Evolutionary conservation across 2,888 invertebrate genomes (phyloP), one percentile per base, ranked within the genome.

Genomic region (Napeogenes inachia): DNA sequence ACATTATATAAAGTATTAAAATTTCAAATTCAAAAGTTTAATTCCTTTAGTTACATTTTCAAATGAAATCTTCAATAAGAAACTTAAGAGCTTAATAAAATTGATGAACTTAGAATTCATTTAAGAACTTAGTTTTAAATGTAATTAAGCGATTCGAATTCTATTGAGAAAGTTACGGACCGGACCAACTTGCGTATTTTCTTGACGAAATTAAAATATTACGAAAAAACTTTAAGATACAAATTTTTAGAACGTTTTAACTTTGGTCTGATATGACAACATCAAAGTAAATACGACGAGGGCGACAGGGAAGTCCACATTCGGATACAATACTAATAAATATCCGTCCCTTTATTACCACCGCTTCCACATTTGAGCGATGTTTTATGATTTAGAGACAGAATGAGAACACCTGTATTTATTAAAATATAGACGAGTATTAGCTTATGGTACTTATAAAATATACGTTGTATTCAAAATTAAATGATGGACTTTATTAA

Each of bases 311-410:
- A 63, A 60, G 46, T 53, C 55, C 55, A 33, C 57, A 13, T 53
- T 59, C 10, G 57, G 57, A 32, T 38, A 57, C 57, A 57, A 60
- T 58, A 63, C 57, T 57, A 57, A 63, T 60, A 64, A 56, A 64
- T 64, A 47, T 30, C 42, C 50, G 32, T 4, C 45, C 53, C 45
- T 56, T 56, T 59, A 59, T 59, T 35, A 56, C 56, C 45, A 35
- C 47, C 45, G 45, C 55, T 47, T 55, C 53, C 35, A 32, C 32
- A 42, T 21, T 30, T 59, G 42, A 50, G n/a, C 33, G 8, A 58
- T 55, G 46, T 60, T 60, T 45, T 35, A 38, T 35, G 45, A 54
- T 21, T 32, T 33, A 45, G 45, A 42, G 54, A 54, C 45, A 38
- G 6, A 46, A 54, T 45, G n/a, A 8, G 47, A 50, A 30, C 50